These are phyloP conservation scores for Bergia sp. DNA, from an alignment of 92 coral and sea anemone genomes.

Conservation along the genomic window DNA sequence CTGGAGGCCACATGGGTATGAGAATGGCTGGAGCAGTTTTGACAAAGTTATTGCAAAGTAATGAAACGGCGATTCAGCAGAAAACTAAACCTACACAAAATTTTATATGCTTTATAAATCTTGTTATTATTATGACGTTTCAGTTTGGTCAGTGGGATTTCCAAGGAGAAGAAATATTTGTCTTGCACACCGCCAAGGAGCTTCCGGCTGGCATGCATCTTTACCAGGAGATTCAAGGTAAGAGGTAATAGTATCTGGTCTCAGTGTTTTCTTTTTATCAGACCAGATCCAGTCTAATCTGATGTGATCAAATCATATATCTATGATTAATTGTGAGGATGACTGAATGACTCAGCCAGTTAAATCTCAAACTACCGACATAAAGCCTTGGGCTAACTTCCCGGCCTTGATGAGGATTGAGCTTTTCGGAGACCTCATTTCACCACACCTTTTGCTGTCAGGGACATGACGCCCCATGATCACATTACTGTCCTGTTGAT, in stretches of 20 bases:
- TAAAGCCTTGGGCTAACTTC: too few species aligned
- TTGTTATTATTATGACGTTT: not conserved
- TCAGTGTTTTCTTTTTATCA: not conserved
- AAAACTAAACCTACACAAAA: not conserved
- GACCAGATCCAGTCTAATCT: not conserved
- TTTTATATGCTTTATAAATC: not conserved
- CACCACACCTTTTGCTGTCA: too few species aligned
- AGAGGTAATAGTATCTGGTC: not conserved
- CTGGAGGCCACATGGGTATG: too few species aligned
- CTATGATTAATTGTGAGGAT: too few species aligned
- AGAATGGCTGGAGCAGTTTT: too few species aligned
- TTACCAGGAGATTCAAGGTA: conserved; percentile 70
- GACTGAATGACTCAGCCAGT: too few species aligned
- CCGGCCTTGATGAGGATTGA: too few species aligned
- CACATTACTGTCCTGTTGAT: too few species aligned
- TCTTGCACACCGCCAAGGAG: conserved; percentile 59
- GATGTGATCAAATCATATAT: not conserved
- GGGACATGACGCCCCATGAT: too few species aligned
- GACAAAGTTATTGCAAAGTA: too few species aligned
- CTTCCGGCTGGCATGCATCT: conserved; percentile 76
- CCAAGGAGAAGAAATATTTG: conserved; percentile 26
- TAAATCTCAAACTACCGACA: too few species aligned
- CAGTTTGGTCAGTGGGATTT: conserved; percentile 30
- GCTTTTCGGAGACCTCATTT: too few species aligned
- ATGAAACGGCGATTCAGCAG: not conserved